These are phyloP conservation scores for Hemibagrus wyckioides DNA, from an alignment of 2,113 vertebrate genomes.

Conservation along the genomic window DNA sequence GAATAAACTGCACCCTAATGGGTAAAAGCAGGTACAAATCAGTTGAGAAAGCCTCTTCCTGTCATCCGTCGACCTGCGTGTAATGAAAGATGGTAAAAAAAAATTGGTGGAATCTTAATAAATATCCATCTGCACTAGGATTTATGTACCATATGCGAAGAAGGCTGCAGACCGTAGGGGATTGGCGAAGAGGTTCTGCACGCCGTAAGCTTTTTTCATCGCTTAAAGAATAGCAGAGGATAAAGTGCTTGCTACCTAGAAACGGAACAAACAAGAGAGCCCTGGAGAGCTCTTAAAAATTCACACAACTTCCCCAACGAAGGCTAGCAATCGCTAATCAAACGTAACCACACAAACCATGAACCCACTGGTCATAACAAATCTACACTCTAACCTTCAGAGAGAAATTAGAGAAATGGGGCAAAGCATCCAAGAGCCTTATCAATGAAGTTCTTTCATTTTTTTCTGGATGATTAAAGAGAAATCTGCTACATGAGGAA, in stretches of 20 bases:
- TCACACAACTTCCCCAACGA: neutral
- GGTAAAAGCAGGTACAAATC: conserved; percentile 2
- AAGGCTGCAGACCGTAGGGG: neutral
- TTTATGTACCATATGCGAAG: neutral
- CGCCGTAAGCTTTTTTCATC: neutral
- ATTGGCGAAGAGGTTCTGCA: neutral
- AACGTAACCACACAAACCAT: neutral
- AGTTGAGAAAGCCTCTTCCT: conserved; percentile 2
- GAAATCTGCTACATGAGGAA: conserved; percentile 8
- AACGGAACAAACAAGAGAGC: conserved; percentile 9
- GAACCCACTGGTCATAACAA: conserved; percentile 3
- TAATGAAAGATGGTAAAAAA: neutral
- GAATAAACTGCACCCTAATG: neutral
- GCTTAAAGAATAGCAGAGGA: conserved; percentile 10
- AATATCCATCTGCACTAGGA: neutral
- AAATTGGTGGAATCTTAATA: neutral
- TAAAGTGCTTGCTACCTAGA: conserved; percentile 3
- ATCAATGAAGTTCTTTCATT: neutral
- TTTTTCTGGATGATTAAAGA: neutral
- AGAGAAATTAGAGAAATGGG: neutral
- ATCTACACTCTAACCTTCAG: neutral
- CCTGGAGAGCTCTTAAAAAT: neutral
- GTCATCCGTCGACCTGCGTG: neutral
- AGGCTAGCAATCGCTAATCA: neutral
- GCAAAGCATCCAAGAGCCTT: neutral